Conservation (phyloP, 2,113 vertebrate species). For the Heterochromis multidens region DNA sequence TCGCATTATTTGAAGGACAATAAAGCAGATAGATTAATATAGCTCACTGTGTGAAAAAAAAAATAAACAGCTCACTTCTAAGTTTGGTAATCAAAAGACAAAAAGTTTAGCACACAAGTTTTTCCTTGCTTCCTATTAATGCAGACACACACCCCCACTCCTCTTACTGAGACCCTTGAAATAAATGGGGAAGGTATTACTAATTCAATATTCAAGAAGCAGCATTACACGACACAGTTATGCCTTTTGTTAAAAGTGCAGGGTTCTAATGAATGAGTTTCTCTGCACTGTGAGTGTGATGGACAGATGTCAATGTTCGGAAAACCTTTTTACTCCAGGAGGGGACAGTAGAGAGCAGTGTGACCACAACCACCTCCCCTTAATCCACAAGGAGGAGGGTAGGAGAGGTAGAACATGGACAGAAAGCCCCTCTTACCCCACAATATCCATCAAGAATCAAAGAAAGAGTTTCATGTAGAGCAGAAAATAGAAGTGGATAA, state of each 20-base stretch:
- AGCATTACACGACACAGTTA: not conserved
- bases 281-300: conserved; percentile 14
- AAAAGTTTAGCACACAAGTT: conserved; percentile 22
- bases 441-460: not conserved
- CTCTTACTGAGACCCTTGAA: not conserved
- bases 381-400: not conserved
- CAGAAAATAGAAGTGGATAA: not conserved
- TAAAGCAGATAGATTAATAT: conserved; percentile 42
- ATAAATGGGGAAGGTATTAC: not conserved
- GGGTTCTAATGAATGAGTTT: not conserved
- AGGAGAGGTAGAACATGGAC: not conserved
- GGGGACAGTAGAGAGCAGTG: conserved; percentile 72
- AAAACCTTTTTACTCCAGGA: conserved; percentile 55
- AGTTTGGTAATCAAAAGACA: conserved; percentile 37
- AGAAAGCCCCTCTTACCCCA: not conserved
- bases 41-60: conserved; percentile 14
- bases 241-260: not conserved
- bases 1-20: conserved; percentile 48
- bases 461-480: not conserved
- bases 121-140: conserved; percentile 22
- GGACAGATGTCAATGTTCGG: conserved; percentile 57
- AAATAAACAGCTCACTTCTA: conserved; percentile 7
- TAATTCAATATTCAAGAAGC: not conserved
- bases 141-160: not conserved
- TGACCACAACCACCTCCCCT: conserved; percentile 9